A percentile compares a stretch with the other conserved stretches of the same genome.
phyloP scores from a whole-genome alignment of 92 coral and sea anemone genomes.

The Porites lobata region DNA sequence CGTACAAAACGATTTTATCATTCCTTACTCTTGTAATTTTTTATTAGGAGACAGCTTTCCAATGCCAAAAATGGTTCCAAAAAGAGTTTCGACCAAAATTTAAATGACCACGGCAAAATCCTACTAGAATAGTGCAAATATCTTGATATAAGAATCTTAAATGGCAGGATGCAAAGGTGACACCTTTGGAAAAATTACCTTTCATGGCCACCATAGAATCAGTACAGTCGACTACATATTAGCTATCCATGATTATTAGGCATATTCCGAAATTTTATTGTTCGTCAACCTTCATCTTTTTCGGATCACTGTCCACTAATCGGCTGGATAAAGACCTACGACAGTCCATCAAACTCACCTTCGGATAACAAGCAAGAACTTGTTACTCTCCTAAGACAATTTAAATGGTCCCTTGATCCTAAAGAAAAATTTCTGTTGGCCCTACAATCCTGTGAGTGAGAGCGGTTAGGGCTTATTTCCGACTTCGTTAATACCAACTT shows the following conservation, averaged over 20 bases:
- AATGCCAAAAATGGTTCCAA: background rate
- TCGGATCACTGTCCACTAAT: background rate
- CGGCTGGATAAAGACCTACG: background rate
- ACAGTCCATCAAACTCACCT: no score
- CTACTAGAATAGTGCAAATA: slow-evolving; percentile 52
- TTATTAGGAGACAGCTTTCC: no score
- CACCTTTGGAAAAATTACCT: slow-evolving; percentile 57
- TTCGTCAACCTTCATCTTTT: background rate
- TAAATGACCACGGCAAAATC: slow-evolving; percentile 44
- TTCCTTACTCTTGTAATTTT: no score
- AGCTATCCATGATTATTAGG: slow-evolving; percentile 19
- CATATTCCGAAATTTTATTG: background rate
- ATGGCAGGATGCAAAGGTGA: slow-evolving; percentile 62
- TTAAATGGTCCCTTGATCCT: no score
- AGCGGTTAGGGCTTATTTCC: no score
- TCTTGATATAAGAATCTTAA: slow-evolving; percentile 37
- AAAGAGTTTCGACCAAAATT: slow-evolving; percentile 32
- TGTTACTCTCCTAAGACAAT: no score
- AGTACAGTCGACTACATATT: slow-evolving; percentile 61
- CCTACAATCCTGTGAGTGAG: no score
- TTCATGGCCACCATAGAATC: slow-evolving; percentile 55
- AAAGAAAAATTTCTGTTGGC: no score
- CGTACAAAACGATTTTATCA: no score
- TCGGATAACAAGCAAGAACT: no score
- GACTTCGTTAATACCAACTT: no score